A percentile compares a stretch with the other conserved stretches of the same genome.
phyloP scores from a whole-genome alignment of 1,140 invertebrate species.

The Acromyrmex heyeri region DNA sequence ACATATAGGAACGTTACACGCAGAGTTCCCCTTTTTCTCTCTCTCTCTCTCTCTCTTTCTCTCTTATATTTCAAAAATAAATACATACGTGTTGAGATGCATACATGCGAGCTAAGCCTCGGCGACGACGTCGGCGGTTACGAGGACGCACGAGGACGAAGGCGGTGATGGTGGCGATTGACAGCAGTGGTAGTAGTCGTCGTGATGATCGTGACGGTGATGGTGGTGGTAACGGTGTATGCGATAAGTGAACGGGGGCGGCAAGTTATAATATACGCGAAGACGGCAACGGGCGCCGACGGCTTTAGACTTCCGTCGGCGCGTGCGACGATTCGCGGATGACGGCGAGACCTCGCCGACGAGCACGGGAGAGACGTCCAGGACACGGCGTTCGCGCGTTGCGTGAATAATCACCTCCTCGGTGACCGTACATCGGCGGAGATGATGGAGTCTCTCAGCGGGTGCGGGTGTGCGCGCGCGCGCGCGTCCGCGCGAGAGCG shows the following conservation, averaged over 20 bases:
- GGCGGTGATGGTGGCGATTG: background rate
- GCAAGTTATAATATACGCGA: background rate
- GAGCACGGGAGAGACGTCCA: slow-evolving; percentile 59
- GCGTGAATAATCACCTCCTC: slow-evolving; percentile 27
- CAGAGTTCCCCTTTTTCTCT: background rate
- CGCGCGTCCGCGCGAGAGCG: slow-evolving; percentile 36
- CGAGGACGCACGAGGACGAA: slow-evolving; percentile 45
- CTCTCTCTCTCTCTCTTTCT: background rate
- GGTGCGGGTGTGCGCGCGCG: slow-evolving; percentile 36
- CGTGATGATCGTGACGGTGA: background rate
- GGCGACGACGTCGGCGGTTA: slow-evolving; percentile 60
- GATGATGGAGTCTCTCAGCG: slow-evolving; percentile 14
- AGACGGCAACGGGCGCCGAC: slow-evolving; percentile 52
- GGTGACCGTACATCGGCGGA: slow-evolving; percentile 68
- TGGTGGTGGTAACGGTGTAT: background rate
- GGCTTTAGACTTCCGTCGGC: slow-evolving; percentile 56
- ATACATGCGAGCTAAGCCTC: slow-evolving; percentile 60
- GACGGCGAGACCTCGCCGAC: slow-evolving; percentile 52
- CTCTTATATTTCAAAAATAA: background rate
- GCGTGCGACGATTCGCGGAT: slow-evolving; percentile 59
- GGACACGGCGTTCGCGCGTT: slow-evolving; percentile 63
- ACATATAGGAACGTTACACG: slow-evolving; percentile 31
- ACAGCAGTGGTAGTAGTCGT: background rate
- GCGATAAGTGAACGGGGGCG: background rate
- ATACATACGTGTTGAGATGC: slow-evolving; percentile 63